phyloP scores from a whole-genome alignment of 2,797 vertebrate species.

The Avahi laniger region DNA sequence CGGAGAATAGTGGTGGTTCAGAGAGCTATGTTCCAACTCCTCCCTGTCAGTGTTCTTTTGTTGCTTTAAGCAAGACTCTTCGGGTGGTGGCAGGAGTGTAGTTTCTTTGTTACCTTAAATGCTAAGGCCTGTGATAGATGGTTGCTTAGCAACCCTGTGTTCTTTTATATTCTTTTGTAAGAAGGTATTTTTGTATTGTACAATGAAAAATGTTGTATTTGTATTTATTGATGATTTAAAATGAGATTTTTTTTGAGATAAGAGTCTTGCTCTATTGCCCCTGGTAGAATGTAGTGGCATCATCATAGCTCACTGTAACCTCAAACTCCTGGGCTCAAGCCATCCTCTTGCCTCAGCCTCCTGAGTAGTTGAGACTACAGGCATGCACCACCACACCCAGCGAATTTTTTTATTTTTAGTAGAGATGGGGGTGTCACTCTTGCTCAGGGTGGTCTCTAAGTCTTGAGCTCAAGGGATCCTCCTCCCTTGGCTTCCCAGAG shows the following conservation, averaged over 20 bases:
- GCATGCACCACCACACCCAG: no score
- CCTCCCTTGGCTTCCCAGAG: no score
- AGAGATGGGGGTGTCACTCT: no score
- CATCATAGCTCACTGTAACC: no score
- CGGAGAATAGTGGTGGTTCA: not conserved
- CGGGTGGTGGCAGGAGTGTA: slow-evolving; percentile 20
- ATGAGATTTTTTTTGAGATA: slow-evolving; percentile 9
- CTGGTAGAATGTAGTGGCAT: no score
- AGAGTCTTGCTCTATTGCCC: no score
- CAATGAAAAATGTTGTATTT: slow-evolving; percentile 57
- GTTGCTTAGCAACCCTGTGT: slow-evolving; percentile 76
- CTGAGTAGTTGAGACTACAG: no score
- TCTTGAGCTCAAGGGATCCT: no score
- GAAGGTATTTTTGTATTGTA: slow-evolving; percentile 45
- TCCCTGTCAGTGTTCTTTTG: not conserved
- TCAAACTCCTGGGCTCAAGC: no score
- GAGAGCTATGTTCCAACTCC: not conserved
- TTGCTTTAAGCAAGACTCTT: slow-evolving; percentile 36
- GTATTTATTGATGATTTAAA: slow-evolving; percentile 57
- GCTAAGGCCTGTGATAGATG: not conserved
- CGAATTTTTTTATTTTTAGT: no score
- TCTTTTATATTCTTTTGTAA: slow-evolving; percentile 59
- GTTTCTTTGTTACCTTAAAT: slow-evolving; percentile 34
- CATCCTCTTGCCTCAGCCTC: no score
- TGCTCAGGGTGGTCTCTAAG: no score